Base-by-base conservation (phyloP, 2,797 vertebrate species). In the Manis pentadactyla region DNA sequence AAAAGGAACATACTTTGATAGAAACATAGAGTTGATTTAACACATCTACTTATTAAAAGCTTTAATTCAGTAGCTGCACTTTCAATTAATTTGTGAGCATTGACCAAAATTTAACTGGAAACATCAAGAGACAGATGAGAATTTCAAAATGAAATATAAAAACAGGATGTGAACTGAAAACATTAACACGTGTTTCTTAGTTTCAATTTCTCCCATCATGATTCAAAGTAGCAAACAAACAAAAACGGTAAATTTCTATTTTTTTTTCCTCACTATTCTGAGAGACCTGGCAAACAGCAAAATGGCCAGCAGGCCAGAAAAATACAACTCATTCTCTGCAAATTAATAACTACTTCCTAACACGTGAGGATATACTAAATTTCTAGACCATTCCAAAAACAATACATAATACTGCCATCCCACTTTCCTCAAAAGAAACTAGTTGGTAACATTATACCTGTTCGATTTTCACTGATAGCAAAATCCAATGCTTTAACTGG, bases 401-500 rank as follows among this genome's bases (percentile, higher is more conserved):
- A 73, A 55, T 27, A 57, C 49, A 68, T 59, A 77, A 46, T 12
- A 51, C 37, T 49, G 82, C 8, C 21, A 79, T 3, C 11, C 42
- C 3, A 39, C 17, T 51, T 3, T 63, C 37, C 55, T 75, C 51
- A n/a, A 83, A 91, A 84, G 23, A 94, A 87, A 92, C 10, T 34
- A 10, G 17, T 87, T 39, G 59, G 31, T 61, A 55, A 87, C 37
- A 95, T n/a, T 31, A 42, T 98, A 99, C 99, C 99, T 98, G 98
- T 97, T 42, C 39, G 97, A 75, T 73, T 95, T 93, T 96, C 96
- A 93, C 91, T 91, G 31, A 97, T 17, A 59, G 74, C n/a, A 29
- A 90, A 97, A 95, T 96, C 87, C 42, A 98, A 29, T 2, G 93
- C 86, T 85, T 98, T 96, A 57, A 98, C 98, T 63, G 98, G 75